These are phyloP conservation scores for Oryzaephilus surinamensis DNA, from an alignment of 1,140 invertebrate species.

Conservation along the genomic window DNA sequence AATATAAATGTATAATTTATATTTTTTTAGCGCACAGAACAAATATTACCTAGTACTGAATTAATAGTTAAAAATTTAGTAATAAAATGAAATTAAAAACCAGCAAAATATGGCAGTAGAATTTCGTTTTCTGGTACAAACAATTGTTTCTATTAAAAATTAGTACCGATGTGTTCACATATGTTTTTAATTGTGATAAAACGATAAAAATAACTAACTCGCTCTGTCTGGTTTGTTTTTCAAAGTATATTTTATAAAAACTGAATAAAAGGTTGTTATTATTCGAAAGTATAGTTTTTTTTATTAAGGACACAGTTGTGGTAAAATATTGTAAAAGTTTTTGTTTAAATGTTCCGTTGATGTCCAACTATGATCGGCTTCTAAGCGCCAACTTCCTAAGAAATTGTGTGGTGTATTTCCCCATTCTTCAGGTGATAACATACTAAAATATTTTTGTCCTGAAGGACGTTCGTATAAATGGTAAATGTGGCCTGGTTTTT, in stretches of 20 bases:
- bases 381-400: constrained; percentile 54
- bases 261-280: too few species aligned
- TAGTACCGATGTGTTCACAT: too few species aligned
- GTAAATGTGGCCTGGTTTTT: constrained; percentile 58
- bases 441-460: constrained; percentile 58
- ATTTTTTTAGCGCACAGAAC: constrained; percentile 25
- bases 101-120: not conserved
- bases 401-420: constrained; percentile 49
- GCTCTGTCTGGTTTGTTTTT: too few species aligned
- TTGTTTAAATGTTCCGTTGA: constrained; percentile 35
- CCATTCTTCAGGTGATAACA: constrained; percentile 65
- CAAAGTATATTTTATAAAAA: too few species aligned
- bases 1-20: constrained; percentile 1
- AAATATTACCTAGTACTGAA: constrained; percentile 21
- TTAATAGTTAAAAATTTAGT: constrained; percentile 3
- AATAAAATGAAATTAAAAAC: constrained; percentile 6
- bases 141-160: too few species aligned
- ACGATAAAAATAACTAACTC: too few species aligned
- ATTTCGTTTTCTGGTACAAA: not conserved
- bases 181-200: too few species aligned
- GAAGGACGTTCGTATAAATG: constrained; percentile 56
- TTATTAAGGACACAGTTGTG: too few species aligned
- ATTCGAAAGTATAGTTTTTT: too few species aligned
- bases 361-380: constrained; percentile 60
- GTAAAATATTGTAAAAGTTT: too few species aligned